phyloP scores from a whole-genome alignment of 35 echinoderm and acorn worm genomes.

The Chiridota heheva region DNA sequence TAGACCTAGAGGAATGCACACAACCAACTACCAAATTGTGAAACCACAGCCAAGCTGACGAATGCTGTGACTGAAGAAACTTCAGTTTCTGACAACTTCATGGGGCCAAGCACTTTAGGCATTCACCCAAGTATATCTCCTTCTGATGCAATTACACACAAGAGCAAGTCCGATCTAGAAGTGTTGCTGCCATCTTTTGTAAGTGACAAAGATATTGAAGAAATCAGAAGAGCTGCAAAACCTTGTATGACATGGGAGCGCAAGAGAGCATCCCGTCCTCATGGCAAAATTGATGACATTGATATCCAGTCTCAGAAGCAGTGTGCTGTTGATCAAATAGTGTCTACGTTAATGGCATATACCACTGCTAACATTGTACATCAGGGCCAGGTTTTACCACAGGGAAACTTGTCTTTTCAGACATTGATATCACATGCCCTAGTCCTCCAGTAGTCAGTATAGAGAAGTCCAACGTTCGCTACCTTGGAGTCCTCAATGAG shows the following conservation, averaged over 20 bases:
- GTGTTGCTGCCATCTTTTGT: background rate
- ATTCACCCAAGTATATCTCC: too few species aligned
- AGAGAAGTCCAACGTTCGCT: slow-evolving; percentile 11
- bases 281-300: slow-evolving; percentile 4
- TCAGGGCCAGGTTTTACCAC: background rate
- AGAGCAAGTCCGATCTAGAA: too few species aligned
- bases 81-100: too few species aligned
- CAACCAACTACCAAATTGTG: background rate
- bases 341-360: background rate
- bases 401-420: background rate
- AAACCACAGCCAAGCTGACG: background rate
- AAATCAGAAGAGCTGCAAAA: background rate
- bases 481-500: slow-evolving; percentile 8
- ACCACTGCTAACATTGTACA: background rate
- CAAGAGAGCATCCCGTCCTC: background rate
- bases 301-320: background rate
- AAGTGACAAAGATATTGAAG: background rate
- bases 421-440: slow-evolving; percentile 11
- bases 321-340: background rate
- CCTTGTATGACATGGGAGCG: background rate
- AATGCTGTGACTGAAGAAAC: background rate
- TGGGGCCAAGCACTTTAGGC: too few species aligned
- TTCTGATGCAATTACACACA: background rate
- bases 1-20: background rate
- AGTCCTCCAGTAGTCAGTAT: background rate